Conservation (phyloP, 2,888 invertebrate species). For the Autographa gamma region DNA sequence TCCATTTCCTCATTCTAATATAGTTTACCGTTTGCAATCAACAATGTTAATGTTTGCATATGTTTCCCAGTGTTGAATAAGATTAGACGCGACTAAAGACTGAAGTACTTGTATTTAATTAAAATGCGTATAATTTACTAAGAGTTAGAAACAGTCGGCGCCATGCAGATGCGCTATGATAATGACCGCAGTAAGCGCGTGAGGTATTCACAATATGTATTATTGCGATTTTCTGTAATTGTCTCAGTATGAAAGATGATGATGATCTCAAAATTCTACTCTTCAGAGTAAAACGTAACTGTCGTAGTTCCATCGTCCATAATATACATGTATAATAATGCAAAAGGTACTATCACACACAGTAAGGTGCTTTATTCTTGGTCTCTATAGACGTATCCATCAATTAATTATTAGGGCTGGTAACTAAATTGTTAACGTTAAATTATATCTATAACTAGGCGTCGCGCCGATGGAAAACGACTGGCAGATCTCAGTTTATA, state of each 20-base stretch:
- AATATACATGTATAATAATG: no score
- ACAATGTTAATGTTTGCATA: slow-evolving; percentile 17
- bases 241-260: not conserved
- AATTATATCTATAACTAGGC: no score
- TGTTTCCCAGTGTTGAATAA: slow-evolving; percentile 13
- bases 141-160: slow-evolving; percentile 16
- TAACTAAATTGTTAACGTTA: no score
- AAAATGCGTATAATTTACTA: slow-evolving; percentile 19
- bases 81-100: slow-evolving; percentile 14
- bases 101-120: slow-evolving; percentile 10
- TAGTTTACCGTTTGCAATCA: slow-evolving; percentile 30
- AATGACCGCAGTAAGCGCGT: not conserved
- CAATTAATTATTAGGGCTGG: no score
- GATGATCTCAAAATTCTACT: not conserved
- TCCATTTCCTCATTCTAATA: slow-evolving; percentile 16
- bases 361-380: no score
- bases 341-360: no score
- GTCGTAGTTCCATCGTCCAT: not conserved
- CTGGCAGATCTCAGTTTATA: no score
- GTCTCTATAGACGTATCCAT: no score
- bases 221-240: slow-evolving; percentile 3
- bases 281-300: not conserved
- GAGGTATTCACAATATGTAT: not conserved
- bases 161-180: slow-evolving; percentile 9
- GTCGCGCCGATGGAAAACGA: no score